Conservation (phyloP, 1,140 invertebrate genomes). For the Drosophila novamexicana region DNA sequence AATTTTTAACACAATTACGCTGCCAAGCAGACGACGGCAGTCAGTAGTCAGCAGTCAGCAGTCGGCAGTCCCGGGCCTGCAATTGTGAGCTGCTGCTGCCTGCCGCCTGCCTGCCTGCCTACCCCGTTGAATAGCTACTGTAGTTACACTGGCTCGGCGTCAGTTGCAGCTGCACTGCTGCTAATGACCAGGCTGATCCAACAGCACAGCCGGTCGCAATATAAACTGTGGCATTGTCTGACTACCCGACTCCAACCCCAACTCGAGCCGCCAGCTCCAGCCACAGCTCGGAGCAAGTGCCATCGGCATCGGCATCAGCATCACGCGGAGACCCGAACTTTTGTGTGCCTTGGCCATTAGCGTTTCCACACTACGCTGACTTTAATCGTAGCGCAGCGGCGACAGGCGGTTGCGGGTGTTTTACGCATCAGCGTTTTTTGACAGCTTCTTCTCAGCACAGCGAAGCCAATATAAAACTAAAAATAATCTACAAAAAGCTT, state of each 20-base stretch:
- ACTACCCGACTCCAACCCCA: slow-evolving; percentile 23
- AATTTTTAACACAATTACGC: slow-evolving; percentile 83
- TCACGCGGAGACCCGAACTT: slow-evolving; percentile 64
- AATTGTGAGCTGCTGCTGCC: slow-evolving; percentile 28
- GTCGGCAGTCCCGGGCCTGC: slow-evolving; percentile 30
- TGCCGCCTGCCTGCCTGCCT: slow-evolving; percentile 20
- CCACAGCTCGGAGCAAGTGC: slow-evolving; percentile 34
- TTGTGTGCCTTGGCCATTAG: slow-evolving; percentile 73
- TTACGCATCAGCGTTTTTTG: slow-evolving; percentile 76
- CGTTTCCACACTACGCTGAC: slow-evolving; percentile 73
- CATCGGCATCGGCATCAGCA: slow-evolving; percentile 22
- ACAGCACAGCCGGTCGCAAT: slow-evolving; percentile 52
- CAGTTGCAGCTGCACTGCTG: slow-evolving; percentile 76
- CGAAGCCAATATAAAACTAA: neutral
- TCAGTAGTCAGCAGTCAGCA: slow-evolving; percentile 37
- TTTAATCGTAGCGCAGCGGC: slow-evolving; percentile 74
- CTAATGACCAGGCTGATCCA: slow-evolving; percentile 73
- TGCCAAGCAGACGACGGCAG: slow-evolving; percentile 76
- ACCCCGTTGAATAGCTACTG: slow-evolving; percentile 61
- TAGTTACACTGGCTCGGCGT: slow-evolving; percentile 69
- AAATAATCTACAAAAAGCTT: slow-evolving; percentile 7
- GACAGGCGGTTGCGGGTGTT: slow-evolving; percentile 58
- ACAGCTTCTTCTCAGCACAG: slow-evolving; percentile 49
- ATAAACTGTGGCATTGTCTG: slow-evolving; percentile 82
- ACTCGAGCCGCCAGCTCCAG: slow-evolving; percentile 14